phyloP scores from a whole-genome alignment of 2,888 invertebrate genomes.

The Pseudanteris insignis region DNA sequence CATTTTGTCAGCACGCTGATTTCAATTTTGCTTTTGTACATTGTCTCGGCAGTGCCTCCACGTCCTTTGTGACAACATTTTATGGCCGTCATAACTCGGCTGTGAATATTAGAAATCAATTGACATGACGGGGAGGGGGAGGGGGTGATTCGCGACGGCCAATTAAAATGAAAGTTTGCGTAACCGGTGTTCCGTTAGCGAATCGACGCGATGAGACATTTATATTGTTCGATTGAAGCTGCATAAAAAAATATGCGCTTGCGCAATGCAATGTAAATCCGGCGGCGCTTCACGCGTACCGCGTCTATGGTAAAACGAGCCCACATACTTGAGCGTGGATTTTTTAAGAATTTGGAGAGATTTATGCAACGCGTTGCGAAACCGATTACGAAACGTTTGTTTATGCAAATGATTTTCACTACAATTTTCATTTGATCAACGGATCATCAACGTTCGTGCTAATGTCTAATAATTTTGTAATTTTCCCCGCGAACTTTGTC shows the following conservation, averaged over 20 bases:
- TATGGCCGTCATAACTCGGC: too few species aligned
- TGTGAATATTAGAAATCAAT: too few species aligned
- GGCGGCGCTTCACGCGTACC: conserved; percentile 12
- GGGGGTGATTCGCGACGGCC: too few species aligned
- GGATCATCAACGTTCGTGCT: conserved; percentile 10
- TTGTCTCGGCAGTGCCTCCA: too few species aligned
- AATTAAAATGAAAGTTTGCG: too few species aligned
- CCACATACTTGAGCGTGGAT: conserved; percentile 19
- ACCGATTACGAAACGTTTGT: conserved; percentile 20
- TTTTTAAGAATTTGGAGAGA: conserved; percentile 22
- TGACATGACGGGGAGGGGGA: too few species aligned
- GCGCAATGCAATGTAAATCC: conserved; percentile 5
- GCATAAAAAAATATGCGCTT: not conserved
- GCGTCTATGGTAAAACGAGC: conserved; percentile 12
- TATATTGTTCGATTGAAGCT: conserved; percentile 8
- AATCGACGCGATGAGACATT: not conserved
- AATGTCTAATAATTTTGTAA: too few species aligned
- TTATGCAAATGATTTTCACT: conserved; percentile 34
- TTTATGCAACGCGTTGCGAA: conserved; percentile 16
- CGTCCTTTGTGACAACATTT: too few species aligned
- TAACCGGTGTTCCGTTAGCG: too few species aligned
- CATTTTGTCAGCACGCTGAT: too few species aligned
- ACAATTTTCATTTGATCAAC: conserved; percentile 21
- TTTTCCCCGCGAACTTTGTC: too few species aligned
- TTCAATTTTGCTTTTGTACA: too few species aligned